Evolutionary conservation across 1,140 invertebrate genomes (phyloP).

Genomic region (Musca domestica): DNA sequence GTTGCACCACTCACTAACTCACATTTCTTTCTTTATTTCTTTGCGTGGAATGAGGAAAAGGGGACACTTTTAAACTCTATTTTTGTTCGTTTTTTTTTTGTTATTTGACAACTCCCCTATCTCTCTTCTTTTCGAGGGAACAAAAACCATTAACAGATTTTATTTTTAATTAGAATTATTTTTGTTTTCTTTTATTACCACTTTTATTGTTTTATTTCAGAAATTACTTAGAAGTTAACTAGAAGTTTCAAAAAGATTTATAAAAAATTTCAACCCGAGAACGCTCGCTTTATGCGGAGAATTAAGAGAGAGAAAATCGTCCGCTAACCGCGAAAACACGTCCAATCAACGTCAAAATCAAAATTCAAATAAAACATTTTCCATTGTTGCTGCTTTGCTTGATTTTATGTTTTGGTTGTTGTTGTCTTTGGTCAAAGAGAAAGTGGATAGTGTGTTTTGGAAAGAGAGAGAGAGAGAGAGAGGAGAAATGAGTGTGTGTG

Average conservation of each 20-base stretch:
- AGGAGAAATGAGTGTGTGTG: no score
- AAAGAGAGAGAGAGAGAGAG: no score
- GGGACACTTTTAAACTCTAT: background rate
- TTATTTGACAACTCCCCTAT: slow-evolving; percentile 1
- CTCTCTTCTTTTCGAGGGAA: background rate
- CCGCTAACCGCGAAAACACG: background rate
- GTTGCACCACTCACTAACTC: background rate
- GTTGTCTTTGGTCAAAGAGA: no score
- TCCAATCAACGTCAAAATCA: slow-evolving; percentile 9
- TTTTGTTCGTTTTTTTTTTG: background rate
- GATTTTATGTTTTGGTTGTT: background rate
- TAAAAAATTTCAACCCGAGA: slow-evolving; percentile 17
- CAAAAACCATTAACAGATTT: background rate
- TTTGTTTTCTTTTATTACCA: background rate
- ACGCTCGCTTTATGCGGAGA: slow-evolving; percentile 1
- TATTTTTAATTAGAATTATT: background rate
- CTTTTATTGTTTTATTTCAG: background rate
- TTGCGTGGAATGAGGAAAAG: background rate
- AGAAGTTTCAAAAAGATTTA: slow-evolving; percentile 6
- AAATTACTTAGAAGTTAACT: background rate
- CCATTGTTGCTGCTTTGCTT: background rate
- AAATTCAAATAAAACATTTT: background rate
- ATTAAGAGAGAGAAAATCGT: slow-evolving; percentile 11
- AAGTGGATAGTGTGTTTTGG: no score
- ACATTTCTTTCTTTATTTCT: background rate